Conservation (phyloP, 2,113 vertebrate genomes). For the Prionailurus viverrinus region DNA sequence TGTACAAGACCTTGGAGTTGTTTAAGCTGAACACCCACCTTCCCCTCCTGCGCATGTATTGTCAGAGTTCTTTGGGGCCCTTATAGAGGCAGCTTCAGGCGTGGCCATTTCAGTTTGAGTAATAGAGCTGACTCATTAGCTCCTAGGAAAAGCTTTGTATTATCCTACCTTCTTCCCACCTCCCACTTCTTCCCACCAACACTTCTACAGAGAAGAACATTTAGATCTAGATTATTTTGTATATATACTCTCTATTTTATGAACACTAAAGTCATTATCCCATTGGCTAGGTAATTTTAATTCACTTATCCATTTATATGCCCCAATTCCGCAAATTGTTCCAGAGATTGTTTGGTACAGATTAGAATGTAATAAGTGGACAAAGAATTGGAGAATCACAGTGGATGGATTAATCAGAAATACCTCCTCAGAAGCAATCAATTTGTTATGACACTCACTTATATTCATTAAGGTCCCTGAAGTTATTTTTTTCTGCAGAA, state of each 20-base stretch:
- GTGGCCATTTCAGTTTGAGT: not conserved
- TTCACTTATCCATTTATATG: not conserved
- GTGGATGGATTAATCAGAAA: not conserved
- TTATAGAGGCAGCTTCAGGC: not conserved
- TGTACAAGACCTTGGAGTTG: not conserved
- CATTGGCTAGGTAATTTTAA: constrained; percentile 46
- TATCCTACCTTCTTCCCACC: not conserved
- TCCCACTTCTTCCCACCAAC: not conserved
- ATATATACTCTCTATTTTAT: not conserved
- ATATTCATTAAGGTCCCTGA: not conserved
- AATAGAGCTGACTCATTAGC: constrained; percentile 46
- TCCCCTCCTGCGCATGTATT: not conserved
- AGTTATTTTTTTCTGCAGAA: constrained; percentile 48
- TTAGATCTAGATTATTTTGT: constrained; percentile 55
- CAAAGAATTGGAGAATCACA: not conserved
- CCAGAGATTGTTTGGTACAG: not conserved
- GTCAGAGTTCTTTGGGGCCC: not conserved
- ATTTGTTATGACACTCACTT: not conserved
- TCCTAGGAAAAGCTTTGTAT: constrained; percentile 29
- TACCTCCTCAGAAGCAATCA: constrained; percentile 18
- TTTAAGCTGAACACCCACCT: not conserved
- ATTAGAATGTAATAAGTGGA: not conserved
- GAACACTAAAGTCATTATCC: not conserved
- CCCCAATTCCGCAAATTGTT: not conserved
- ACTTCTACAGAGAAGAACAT: constrained; percentile 5